Base-by-base conservation (phyloP, 2,888 invertebrate species). In the Dynastes hyllus region DNA sequence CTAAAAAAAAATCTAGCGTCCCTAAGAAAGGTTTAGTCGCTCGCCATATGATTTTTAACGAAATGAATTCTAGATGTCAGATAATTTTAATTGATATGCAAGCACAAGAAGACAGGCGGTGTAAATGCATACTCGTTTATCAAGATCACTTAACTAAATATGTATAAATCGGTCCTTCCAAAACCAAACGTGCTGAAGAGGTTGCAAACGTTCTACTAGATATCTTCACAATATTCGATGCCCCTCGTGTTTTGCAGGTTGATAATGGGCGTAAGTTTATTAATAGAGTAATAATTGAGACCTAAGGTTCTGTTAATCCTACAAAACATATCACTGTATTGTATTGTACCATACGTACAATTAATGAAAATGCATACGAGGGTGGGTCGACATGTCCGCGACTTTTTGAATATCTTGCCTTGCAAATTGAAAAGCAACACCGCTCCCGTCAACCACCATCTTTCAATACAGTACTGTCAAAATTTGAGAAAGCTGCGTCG, bases 81-180 rank as follows among this genome's bases (percentile, higher is more conserved):
- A n/a, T 73, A 9, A 55, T 5, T 73, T 55, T 73, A 5, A 86
- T 87, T 50, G 86, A 87, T 51, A 13, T 51, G 11, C 80, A 83
- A 86, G 83, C 86, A 87, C 61, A 61, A 61, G 16, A n/a, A 16
- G 63, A 63, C 79, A 79, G 81, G 22, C 78, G 84, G 40, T 85
- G 80, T 80, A 87, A 85, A 73, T 87, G 86, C 77, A 85, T 87
- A 37, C 9, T 63, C 13, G 63, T 63, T 22, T 63, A 63, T 29
- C 9, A 63, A 63, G 29, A 63, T 73, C 85, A 86, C 71, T 63
- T 84, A 0, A 88, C 87, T 13, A 86, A 88, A 83, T 88, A 87
- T 82, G 83, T 87, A 13, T 9, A 51, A 51, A 5, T 88, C 1
- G 78, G 86, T 66, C 77, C 87, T 8, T 79, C 88, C 16, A 80